Evolutionary conservation across 2,888 invertebrate species (phyloP), one percentile per base, ranked within the genome.

Genomic region (Ischnus inquisitorius): DNA sequence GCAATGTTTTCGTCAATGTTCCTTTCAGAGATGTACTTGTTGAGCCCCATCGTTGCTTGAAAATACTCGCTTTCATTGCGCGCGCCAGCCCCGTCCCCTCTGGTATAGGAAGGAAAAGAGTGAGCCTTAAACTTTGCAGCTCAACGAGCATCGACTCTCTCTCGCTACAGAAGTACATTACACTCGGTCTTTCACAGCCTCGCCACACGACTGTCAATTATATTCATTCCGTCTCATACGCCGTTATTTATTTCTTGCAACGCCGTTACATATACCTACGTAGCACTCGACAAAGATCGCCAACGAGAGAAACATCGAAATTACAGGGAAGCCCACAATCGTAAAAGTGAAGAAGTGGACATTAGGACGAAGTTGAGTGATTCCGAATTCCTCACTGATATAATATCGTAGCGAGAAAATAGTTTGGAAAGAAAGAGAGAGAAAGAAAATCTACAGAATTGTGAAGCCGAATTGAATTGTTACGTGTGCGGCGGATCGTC

Each of bases 1-100:
- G 69, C 71, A 71, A 83, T 76, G 68, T 81, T 84, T 84, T 78
- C 81, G 78, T 78, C 81, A 84, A 84, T 81, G 81, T 74, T 69
- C 74, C 69, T 69, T 84, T 78, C 64, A 75, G 68, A 54, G 22
- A 46, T 57, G 60, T 1, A 3, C 19, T 8, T 12, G 25, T 48
- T n/a, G 19, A 54, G 34, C 74, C 62, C 60, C 43, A 57, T 46
- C 60, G 72, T 43, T 60, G 22, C 12, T 25, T 14, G 25, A 28
- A 28, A 54, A 62, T 62, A 25, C 46, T 46, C 16, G 72, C 19
- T 62, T 62, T 72, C 57, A 25, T 72, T 28, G 43, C 57, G 54
- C 19, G 8, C 57, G 57, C 5, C 14, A 4, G 60, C 46, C 46
- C 62, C 72, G 16, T 12, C 16, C 25, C n/a, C 14, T n/a, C 10